Conservation (phyloP, 2,888 invertebrate genomes). For the Strigamia maritima region DNA sequence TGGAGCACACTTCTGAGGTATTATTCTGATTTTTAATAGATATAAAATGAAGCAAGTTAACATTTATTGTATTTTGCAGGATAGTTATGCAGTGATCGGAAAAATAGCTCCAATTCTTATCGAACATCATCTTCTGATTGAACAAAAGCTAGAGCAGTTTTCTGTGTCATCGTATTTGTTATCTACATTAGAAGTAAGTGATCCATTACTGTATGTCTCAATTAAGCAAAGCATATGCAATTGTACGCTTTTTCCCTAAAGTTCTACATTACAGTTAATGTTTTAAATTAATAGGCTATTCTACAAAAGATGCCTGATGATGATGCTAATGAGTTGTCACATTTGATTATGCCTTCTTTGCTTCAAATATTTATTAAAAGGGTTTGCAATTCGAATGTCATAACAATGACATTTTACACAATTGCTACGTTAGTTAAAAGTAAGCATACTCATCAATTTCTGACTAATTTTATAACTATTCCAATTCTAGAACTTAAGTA, state of each 20-base stretch:
- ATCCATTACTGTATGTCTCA: neutral
- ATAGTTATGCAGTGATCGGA: neutral
- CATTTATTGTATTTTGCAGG: neutral
- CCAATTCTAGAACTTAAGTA: neutral
- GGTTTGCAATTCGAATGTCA: neutral
- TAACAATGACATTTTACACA: neutral
- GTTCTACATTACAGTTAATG: no score
- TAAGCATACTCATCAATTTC: no score
- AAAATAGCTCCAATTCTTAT: neutral
- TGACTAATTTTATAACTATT: neutral
- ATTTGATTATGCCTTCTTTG: neutral
- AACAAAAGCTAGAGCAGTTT: neutral
- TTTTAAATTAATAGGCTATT: neutral
- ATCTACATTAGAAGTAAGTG: neutral
- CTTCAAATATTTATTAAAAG: neutral
- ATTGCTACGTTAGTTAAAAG: slow-evolving; percentile 18
- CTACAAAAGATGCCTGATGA: neutral
- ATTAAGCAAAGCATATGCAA: no score
- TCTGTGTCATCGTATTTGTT: neutral
- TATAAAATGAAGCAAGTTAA: neutral
- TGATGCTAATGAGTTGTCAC: neutral
- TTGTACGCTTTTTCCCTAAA: no score
- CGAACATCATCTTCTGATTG: neutral
- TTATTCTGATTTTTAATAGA: neutral
- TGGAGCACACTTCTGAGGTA: neutral